Base-by-base conservation (phyloP, 2,113 vertebrate genomes). In the Chiloscyllium plagiosum region DNA sequence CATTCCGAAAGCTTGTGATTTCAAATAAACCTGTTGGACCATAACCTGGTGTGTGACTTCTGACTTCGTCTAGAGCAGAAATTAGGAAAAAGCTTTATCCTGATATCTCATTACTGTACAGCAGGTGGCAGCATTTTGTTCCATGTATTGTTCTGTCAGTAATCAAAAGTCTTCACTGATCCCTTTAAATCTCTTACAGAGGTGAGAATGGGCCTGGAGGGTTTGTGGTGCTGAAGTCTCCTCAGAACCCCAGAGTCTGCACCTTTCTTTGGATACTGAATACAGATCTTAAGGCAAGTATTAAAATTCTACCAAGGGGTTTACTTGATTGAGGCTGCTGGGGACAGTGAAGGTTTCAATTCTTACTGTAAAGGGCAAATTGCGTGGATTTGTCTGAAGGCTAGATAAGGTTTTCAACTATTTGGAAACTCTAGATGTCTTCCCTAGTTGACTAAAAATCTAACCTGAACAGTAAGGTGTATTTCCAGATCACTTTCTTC, bases 231-330 rank as follows among this genome's bases (percentile, higher is more conserved):
- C 97, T 99, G 70, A 99, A 98, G 42, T 98, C 98, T 66, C 97
- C 97, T 97, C 98, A 97, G 80, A 99, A 99, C 96, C 98, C 98
- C 19, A 97, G 98, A 4, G 97, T 99, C 96, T 99, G 99, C 97
- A 99, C 99, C 52, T 99, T 99, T 96, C 97, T 99, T 97, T 99
- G 99, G 99, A 97, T 99, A 87, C 98, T 99, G 96, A 99, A 99
- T 97, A 99, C 99, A 0, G 99, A 99, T 96, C 97, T 99, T 61
- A 99, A 99, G 99, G 99, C 99, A 97, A 97, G 96, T 37, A 42
- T n/a, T 94, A 12, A 50, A 78, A 6, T 37, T 20, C 3, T 0
- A 3, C 0, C 4, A 37, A 37, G 42, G 37, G 80, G 37, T 33
- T 29, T 47, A 20, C 37, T 83, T 83, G 37, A 83, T 17, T 4